A percentile compares a stretch with the other conserved stretches of the same genome.
These are phyloP conservation scores for Phylloscopus collybita DNA, from an alignment of 2,797 vertebrate species.

Conservation along the genomic window DNA sequence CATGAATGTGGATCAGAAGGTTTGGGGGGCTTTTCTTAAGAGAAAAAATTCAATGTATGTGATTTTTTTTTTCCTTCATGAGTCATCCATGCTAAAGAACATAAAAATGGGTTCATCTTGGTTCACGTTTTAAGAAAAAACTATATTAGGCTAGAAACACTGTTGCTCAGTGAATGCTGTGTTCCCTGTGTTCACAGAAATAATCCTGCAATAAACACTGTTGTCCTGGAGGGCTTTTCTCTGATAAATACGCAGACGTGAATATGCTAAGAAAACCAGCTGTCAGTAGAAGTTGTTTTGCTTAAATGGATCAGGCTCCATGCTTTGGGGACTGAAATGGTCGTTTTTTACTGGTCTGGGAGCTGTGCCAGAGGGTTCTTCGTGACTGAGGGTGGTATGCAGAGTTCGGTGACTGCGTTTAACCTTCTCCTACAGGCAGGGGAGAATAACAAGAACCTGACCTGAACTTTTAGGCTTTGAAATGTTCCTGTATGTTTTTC, in stretches of 20 bases:
- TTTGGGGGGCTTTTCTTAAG: neutral
- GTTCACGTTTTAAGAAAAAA: slow-evolving; percentile 41
- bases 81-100: neutral
- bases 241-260: slow-evolving; percentile 69
- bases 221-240: slow-evolving; percentile 68
- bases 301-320: slow-evolving; percentile 65
- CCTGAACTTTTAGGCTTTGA: slow-evolving; percentile 42
- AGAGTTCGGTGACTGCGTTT: slow-evolving; percentile 70
- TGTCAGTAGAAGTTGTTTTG: slow-evolving; percentile 72
- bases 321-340: slow-evolving; percentile 64
- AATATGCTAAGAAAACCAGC: slow-evolving; percentile 70
- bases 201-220: slow-evolving; percentile 77
- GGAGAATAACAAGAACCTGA: slow-evolving; percentile 58
- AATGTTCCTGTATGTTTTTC: neutral
- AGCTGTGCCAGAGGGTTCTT: slow-evolving; percentile 75
- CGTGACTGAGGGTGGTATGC: slow-evolving; percentile 75
- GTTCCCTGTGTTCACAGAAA: slow-evolving; percentile 66
- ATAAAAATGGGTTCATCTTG: neutral
- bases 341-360: slow-evolving; percentile 73
- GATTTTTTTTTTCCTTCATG: neutral
- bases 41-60: neutral
- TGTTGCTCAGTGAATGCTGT: slow-evolving; percentile 49
- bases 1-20: neutral
- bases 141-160: slow-evolving; percentile 41
- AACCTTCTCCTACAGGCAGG: slow-evolving; percentile 33